phyloP scores from a whole-genome alignment of 2,888 invertebrate species.

The Eupithecia centaureata region DNA sequence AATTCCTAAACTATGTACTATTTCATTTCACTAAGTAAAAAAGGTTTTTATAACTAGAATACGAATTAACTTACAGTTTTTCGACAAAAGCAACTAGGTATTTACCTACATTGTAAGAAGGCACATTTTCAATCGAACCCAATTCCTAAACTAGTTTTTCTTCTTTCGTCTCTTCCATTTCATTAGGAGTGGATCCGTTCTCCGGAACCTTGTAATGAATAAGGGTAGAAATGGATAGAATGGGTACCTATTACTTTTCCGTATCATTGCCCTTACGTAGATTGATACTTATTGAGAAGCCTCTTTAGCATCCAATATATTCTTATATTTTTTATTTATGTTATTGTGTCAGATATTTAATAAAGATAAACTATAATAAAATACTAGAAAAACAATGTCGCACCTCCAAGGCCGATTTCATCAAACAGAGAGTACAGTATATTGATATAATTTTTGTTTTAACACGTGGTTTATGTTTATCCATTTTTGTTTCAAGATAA shows the following conservation, averaged over 20 bases:
- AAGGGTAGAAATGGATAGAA: conserved; percentile 24
- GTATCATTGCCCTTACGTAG: conserved; percentile 29
- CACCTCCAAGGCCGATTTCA: too few relatives aligned
- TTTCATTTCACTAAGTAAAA: too few relatives aligned
- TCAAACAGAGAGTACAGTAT: too few relatives aligned
- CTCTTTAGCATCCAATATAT: conserved; percentile 9
- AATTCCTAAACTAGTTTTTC: conserved; percentile 27
- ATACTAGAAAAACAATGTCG: too few relatives aligned
- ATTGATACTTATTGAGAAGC: conserved; percentile 24
- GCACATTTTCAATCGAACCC: conserved; percentile 16
- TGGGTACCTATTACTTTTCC: conserved; percentile 36
- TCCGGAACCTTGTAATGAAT: conserved; percentile 35
- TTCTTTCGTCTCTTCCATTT: conserved; percentile 23
- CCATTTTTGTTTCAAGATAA: too few relatives aligned
- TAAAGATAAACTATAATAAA: too few relatives aligned
- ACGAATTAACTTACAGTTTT: not conserved
- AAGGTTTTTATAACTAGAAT: too few relatives aligned
- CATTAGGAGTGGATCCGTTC: conserved; percentile 31
- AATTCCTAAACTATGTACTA: too few relatives aligned
- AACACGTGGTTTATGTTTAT: too few relatives aligned
- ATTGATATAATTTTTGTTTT: too few relatives aligned
- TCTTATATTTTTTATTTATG: too few relatives aligned
- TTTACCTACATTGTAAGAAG: not conserved
- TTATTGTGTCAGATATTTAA: too few relatives aligned
- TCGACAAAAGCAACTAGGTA: not conserved